phyloP scores from a whole-genome alignment of 2,113 vertebrate species.

The Plecturocebus donacophilus region DNA sequence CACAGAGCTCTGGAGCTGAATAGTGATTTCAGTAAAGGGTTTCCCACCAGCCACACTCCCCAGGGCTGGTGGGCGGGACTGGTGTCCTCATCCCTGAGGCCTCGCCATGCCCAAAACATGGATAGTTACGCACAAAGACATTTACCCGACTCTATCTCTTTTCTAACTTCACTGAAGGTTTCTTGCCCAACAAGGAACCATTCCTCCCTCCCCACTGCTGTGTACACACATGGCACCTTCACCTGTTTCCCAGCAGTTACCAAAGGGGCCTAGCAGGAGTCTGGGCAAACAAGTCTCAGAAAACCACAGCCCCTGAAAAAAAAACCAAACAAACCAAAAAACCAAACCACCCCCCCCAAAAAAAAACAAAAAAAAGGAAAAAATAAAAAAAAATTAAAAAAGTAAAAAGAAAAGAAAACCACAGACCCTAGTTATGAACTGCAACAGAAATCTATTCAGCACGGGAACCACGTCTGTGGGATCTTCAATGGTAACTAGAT shows the following conservation, averaged over 20 bases:
- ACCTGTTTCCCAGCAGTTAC: background rate
- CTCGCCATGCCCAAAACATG: background rate
- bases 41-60: fast-evolving
- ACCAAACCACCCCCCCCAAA: background rate
- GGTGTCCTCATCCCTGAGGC: background rate
- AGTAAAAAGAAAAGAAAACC: background rate
- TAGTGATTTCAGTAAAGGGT: background rate
- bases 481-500: background rate
- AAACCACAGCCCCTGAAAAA: background rate
- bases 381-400: too few species aligned
- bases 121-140: fast-evolving
- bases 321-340: too few species aligned
- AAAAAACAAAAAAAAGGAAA: too few species aligned
- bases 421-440: too few species aligned
- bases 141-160: background rate
- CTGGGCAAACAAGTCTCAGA: background rate
- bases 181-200: background rate
- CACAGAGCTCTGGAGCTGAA: background rate
- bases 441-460: background rate
- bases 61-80: background rate
- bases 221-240: background rate
- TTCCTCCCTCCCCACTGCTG: background rate
- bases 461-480: background rate
- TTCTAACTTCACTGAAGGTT: background rate
- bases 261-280: background rate